Evolutionary conservation across 2,113 vertebrate genomes (phyloP).

Genomic region (Lepus europaeus): DNA sequence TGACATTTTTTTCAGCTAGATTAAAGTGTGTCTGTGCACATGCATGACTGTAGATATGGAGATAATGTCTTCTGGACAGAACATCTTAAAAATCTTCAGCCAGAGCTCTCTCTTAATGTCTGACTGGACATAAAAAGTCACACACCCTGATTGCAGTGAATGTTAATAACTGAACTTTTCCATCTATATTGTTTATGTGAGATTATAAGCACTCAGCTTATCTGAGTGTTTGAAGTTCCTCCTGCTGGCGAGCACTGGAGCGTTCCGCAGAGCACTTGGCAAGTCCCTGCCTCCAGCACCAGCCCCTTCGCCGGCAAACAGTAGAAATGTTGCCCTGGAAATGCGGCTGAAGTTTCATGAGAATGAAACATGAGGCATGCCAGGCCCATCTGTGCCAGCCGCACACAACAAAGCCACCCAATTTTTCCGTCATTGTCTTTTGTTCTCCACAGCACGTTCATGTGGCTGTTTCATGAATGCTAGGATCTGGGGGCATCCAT

Average conservation of each 20-base stretch:
- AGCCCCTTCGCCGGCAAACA: conserved; percentile 65
- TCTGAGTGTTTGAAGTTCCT: conserved; percentile 39
- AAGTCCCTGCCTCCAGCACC: conserved; percentile 67
- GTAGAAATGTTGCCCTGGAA: conserved; percentile 77
- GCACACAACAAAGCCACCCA: conserved; percentile 82
- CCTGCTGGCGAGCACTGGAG: conserved; percentile 60
- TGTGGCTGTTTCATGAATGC: conserved; percentile 51
- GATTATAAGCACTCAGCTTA: conserved; percentile 59
- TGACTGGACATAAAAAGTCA: conserved; percentile 74
- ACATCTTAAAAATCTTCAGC: conserved; percentile 51
- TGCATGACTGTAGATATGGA: conserved; percentile 9
- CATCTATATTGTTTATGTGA: conserved; percentile 50
- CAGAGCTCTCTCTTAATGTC: conserved; percentile 33
- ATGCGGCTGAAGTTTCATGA: conserved; percentile 79
- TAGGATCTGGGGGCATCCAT: conserved; percentile 52
- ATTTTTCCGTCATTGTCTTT: conserved; percentile 81
- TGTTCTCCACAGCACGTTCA: conserved; percentile 73
- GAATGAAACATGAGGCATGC: conserved; percentile 75
- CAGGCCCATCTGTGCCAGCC: conserved; percentile 85
- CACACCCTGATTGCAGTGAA: conserved; percentile 73
- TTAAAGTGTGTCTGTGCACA: not conserved
- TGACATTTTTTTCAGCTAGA: conserved; percentile 58
- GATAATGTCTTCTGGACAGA: conserved; percentile 59
- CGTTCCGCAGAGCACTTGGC: conserved; percentile 70
- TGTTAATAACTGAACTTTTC: conserved; percentile 66